Evolutionary conservation across 2,797 vertebrate species (phyloP).

Genomic region (Gouania willdenowi): DNA sequence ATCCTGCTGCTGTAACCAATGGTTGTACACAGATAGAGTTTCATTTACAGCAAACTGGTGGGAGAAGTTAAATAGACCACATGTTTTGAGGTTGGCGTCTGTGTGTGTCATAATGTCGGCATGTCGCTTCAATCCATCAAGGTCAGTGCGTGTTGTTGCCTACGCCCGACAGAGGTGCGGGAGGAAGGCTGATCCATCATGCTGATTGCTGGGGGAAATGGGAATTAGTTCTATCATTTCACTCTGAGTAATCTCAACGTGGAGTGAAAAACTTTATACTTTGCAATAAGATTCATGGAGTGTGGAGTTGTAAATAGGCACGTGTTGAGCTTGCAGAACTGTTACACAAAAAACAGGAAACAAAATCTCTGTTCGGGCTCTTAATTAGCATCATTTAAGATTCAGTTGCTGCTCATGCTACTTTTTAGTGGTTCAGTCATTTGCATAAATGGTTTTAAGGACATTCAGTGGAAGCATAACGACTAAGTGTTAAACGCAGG

Average conservation of each 20-base stretch:
- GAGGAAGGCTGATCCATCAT: slow-evolving; percentile 41
- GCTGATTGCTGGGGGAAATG: slow-evolving; percentile 51
- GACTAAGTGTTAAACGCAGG: not conserved
- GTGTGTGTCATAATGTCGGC: slow-evolving; percentile 7
- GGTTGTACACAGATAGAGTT: slow-evolving; percentile 30
- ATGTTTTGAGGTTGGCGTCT: not conserved
- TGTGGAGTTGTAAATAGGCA: slow-evolving; percentile 29
- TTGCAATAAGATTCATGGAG: slow-evolving; percentile 37
- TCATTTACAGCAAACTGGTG: slow-evolving; percentile 19
- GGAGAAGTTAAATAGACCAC: slow-evolving; percentile 10
- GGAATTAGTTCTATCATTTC: slow-evolving; percentile 61
- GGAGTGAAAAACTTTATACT: slow-evolving; percentile 36
- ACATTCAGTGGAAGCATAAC: not conserved
- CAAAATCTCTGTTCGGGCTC: slow-evolving; percentile 4
- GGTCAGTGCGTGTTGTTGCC: slow-evolving; percentile 45
- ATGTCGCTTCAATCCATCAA: slow-evolving; percentile 43
- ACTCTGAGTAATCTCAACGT: slow-evolving; percentile 44
- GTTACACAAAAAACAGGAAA: slow-evolving; percentile 7
- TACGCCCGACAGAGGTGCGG: slow-evolving; percentile 42
- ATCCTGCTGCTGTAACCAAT: slow-evolving; percentile 33
- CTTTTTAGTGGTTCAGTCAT: not conserved
- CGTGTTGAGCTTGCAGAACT: slow-evolving; percentile 16
- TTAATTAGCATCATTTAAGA: slow-evolving; percentile 20
- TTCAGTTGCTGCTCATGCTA: slow-evolving; percentile 5
- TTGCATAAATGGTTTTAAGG: not conserved